Evolutionary conservation across 2,797 vertebrate species (phyloP).

Genomic region (Thamnophis elegans): DNA sequence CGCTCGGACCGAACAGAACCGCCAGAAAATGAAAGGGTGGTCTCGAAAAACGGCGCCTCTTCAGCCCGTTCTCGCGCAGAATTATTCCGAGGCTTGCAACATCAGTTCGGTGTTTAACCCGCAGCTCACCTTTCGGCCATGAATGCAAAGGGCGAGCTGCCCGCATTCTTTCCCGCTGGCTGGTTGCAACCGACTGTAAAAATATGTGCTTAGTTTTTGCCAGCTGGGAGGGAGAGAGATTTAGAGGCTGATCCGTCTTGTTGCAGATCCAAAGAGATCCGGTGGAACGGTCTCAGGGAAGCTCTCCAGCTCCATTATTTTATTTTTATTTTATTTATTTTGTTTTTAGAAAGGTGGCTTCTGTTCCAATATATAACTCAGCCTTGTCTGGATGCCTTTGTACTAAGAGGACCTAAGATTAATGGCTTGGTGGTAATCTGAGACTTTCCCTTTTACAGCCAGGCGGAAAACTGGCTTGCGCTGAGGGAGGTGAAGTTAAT

Average conservation of each 20-base stretch:
- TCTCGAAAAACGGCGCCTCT: not conserved
- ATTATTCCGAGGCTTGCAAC: not conserved
- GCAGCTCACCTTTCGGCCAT: not conserved
- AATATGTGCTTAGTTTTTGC: not conserved
- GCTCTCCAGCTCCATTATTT: not conserved
- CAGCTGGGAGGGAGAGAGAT: not conserved
- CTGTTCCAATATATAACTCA: not conserved
- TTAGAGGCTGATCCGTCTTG: not conserved
- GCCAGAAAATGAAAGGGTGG: not conserved
- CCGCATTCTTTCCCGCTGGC: not conserved
- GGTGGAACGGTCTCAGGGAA: not conserved
- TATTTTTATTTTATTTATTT: not conserved
- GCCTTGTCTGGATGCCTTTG: not conserved
- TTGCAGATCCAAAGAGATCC: not conserved
- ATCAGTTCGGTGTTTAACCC: not conserved
- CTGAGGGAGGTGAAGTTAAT: not conserved
- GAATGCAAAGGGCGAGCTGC: not conserved
- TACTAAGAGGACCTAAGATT: conserved; percentile 29
- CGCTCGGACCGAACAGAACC: too few species aligned
- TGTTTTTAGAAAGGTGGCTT: not conserved
- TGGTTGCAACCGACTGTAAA: not conserved
- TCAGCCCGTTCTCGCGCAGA: too few species aligned
- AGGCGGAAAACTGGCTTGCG: conserved; percentile 47
- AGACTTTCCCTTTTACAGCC: conserved; percentile 42
- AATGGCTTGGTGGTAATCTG: conserved; percentile 34